Conservation (phyloP, 2,888 invertebrate species). For the Melipona beecheii region DNA sequence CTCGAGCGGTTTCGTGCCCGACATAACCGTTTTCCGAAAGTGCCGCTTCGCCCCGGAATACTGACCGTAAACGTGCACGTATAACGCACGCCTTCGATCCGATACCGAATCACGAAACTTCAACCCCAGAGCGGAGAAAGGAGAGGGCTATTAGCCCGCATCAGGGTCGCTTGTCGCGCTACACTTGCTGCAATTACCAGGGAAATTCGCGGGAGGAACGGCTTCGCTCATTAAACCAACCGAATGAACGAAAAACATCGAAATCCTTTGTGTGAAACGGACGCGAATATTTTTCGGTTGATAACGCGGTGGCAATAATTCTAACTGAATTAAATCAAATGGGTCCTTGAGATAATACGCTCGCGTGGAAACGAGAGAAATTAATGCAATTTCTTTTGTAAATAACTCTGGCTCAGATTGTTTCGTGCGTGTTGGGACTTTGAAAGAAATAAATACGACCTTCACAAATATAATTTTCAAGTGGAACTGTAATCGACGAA, state of each 20-base stretch:
- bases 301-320: conserved; percentile 11
- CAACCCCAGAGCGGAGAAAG: conserved; percentile 30
- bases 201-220: conserved; percentile 50
- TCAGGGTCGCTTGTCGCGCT: conserved; percentile 37
- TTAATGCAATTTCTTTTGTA: too few species aligned
- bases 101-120: conserved; percentile 50
- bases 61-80: conserved; percentile 34
- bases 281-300: not conserved
- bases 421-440: not conserved
- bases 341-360: not conserved
- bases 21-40: conserved; percentile 64
- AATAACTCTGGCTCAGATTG: not conserved
- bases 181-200: conserved; percentile 55
- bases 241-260: conserved; percentile 32
- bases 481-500: too few species aligned
- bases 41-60: conserved; percentile 54
- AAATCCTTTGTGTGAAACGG: not conserved
- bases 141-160: conserved; percentile 50
- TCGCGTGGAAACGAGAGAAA: not conserved
- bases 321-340: not conserved
- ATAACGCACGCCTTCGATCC: conserved; percentile 42
- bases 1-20: conserved; percentile 54
- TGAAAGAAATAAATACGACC: too few species aligned
- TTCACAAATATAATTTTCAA: too few species aligned
- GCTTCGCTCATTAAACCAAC: conserved; percentile 26